phyloP scores from a whole-genome alignment of 2,797 vertebrate genomes.

The Hyperoplus immaculatus region DNA sequence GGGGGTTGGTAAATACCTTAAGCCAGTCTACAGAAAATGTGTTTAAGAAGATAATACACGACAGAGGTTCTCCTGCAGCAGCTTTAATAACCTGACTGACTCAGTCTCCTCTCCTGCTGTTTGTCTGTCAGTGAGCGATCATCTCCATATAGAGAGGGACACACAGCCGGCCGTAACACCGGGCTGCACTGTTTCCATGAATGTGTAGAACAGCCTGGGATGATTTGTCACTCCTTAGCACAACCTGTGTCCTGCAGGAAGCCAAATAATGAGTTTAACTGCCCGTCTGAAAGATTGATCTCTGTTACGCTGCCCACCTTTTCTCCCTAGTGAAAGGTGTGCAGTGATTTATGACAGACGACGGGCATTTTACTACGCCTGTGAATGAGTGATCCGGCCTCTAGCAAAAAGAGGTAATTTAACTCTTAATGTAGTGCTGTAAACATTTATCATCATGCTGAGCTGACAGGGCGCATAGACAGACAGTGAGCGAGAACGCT shows the following conservation, averaged over 20 bases:
- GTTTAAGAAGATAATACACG: too few species aligned
- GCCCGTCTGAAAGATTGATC: constrained; percentile 79
- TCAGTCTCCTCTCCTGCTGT: constrained; percentile 41
- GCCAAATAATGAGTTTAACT: constrained; percentile 85
- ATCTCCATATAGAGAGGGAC: constrained; percentile 49
- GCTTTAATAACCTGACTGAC: constrained; percentile 67
- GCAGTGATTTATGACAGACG: constrained; percentile 76
- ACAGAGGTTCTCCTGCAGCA: constrained; percentile 41
- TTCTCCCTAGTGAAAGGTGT: constrained; percentile 66
- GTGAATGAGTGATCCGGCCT: constrained; percentile 79
- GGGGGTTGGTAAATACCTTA: too few species aligned
- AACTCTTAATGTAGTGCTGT: constrained; percentile 80
- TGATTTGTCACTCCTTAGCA: constrained; percentile 75
- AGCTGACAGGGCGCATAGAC: constrained; percentile 53
- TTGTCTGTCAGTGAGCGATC: constrained; percentile 34
- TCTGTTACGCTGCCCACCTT: constrained; percentile 72
- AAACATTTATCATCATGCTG: constrained; percentile 81
- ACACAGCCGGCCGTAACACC: constrained; percentile 35
- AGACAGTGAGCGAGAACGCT: constrained; percentile 54
- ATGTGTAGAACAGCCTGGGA: constrained; percentile 71
- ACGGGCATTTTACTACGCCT: constrained; percentile 56
- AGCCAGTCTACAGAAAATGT: too few species aligned
- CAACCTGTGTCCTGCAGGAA: constrained; percentile 78
- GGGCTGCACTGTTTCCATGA: constrained; percentile 36
- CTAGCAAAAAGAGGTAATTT: constrained; percentile 80